Evolutionary conservation across 2,888 invertebrate genomes (phyloP), one percentile per base, ranked within the genome.

Genomic region (Autographa pulchrina): DNA sequence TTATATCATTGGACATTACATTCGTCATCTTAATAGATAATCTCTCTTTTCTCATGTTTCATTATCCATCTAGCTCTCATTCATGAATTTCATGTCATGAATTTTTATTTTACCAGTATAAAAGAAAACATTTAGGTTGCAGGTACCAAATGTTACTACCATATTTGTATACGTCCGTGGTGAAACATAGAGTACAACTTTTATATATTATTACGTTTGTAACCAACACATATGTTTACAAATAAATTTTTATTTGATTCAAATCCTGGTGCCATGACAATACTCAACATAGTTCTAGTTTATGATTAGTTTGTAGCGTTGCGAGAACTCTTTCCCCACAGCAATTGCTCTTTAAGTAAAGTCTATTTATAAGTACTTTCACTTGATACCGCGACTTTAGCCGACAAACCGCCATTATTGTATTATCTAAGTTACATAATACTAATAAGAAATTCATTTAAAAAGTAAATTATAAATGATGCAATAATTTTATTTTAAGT

Each of bases 331-430:
- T 74, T 78, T 65, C 65, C 67, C 65, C 62, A 35, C 18, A 52
- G 38, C 80, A 31, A 65, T 70, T 69, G 9, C 3, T 18, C n/a
- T 13, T 16, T 16, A 65, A 66, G 60, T 70, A 70, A 62, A 79
- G 14, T 52, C 11, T 72, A 68, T 76, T 67, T 65, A 80, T 65
- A 61, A 41, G 65, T 60, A 65, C 76, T 80, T 80, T 76, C 77
- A 80, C 72, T 61, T 62, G 56, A 80, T 72, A 72, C 48, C 70
- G 61, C 63, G 52, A 1, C 65, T 48, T 8, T 64, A 66, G 58
- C 74, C 62, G 54, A 64, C 61, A 32, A 11, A 9, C 41, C 14
- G 8, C 16, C 48, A n/a, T 48, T 48, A 48, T n/a, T n/a, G 48
- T n/a, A 2, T 11, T 16, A n/a, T n/a, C 48, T 16, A 16, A 16